Evolutionary conservation across 2,797 vertebrate species (phyloP), one percentile per base, ranked within the genome.

Genomic region (Gorsachius magnificus): DNA sequence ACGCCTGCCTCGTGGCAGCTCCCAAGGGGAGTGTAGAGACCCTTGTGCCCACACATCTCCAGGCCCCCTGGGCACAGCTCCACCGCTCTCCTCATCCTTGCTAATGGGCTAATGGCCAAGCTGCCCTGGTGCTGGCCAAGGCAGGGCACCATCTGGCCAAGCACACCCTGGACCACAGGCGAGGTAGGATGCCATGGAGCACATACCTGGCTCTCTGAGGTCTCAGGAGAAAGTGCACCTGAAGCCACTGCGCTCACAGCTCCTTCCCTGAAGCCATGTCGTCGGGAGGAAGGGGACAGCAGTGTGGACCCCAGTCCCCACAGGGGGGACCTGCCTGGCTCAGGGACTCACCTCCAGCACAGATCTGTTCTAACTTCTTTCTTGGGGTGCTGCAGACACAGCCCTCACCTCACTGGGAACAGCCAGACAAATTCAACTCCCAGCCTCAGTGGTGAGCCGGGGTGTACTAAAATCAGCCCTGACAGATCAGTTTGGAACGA

Each of bases 61-160:
- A 50, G 33, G 33, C 13, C 61, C 56, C 35, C 0, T 1, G 35
- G 36, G 35, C 83, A 74, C 43, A 35, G 76, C 80, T 64, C 57
- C 72, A 81, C 15, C 2, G 0, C 58, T 9, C 41, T 50, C 46
- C 76, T 19, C 2, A 4, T 20, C 43, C 46, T 65, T 19, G 6
- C 51, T 12, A 15, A 46, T 0, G 17, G 65, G 53, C 74, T 72
- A 10, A 26, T 0, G 0, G 63, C 48, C 66, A 61, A 33, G 66
- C 20, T 13, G 38, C 4, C 1, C 61, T 26, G 54, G 46, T 16
- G 61, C 87, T 94, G 80, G 38, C 45, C 75, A 68, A 60, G 61
- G 63, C 53, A 54, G 4, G 1, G 66, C 76, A 31, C 57, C 0
- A 0, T 14, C 36, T 16, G 1, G 31, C 5, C 20, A 25, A 35